These are phyloP conservation scores for Eurystomus glaucurus DNA, from an alignment of 2,797 vertebrate species.

Conservation along the genomic window DNA sequence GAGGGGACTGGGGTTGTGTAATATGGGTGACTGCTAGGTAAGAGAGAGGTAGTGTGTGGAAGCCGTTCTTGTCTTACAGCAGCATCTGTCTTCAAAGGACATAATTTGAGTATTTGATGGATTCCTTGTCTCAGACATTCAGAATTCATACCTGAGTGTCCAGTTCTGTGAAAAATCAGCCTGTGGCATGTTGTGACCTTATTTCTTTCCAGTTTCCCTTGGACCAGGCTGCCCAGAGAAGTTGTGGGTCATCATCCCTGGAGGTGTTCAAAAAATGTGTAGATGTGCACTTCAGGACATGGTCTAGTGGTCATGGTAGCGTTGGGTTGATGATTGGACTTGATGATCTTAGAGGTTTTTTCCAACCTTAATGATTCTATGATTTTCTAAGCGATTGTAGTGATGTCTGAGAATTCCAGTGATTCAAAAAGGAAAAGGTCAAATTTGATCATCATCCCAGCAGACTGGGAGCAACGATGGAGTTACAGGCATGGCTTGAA, in stretches of 20 bases:
- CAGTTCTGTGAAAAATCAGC: neutral
- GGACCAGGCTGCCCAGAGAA: no score
- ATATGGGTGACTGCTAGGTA: accelerated
- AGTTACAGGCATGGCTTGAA: neutral
- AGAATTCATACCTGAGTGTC: neutral
- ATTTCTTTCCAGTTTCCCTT: neutral
- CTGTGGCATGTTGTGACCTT: neutral
- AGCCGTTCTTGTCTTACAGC: neutral
- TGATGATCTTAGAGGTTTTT: no score
- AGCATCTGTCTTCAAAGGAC: neutral
- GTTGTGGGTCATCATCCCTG: no score
- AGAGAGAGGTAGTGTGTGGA: accelerated
- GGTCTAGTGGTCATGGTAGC: no score
- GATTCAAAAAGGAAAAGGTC: neutral
- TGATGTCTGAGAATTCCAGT: neutral
- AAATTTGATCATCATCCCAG: neutral
- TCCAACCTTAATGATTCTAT: no score
- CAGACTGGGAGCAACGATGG: neutral
- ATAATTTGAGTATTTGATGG: neutral
- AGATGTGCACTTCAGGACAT: no score
- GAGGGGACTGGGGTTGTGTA: neutral
- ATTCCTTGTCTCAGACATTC: neutral
- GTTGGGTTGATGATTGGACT: no score
- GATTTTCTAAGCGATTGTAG: neutral
- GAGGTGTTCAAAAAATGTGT: no score